Base-by-base conservation (phyloP, 2,113 vertebrate species). In the Otocyon megalotis region DNA sequence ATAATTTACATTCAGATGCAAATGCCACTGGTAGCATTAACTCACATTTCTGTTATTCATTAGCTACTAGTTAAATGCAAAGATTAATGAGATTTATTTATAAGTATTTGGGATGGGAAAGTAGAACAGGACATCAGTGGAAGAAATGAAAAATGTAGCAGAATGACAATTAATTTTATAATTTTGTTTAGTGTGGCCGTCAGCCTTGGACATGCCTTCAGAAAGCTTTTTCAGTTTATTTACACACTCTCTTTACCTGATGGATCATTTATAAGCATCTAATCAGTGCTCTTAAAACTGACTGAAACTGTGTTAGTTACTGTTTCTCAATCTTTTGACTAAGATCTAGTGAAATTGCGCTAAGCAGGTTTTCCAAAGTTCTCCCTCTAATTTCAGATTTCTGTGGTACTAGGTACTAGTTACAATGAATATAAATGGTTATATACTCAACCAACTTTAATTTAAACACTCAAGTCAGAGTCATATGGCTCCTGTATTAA, bases 271-370 rank as follows among this genome's bases (percentile, higher is more conserved):
- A 92, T 89, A 80, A 84, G 12, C 28, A 11, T 81, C 62, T 88
- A 77, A 80, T 93, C 71, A 90, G 50, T 84, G 43, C 26, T 92
- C 94, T 97, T 72, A 65, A 93, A 96, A 69, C 11, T 65, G 54
- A 84, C 58, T 92, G 35, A 81, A 87, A 96, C 88, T 89, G 28
- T 88, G 71, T 69, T 91, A 91, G 85, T 72, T 92, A 76, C 89
- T 30, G 35, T 28, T 93, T 77, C 53, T 96, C 67, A 62, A 43
- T 26, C 54, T 71, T 86, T 79, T 92, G 54, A 32, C 53, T 93
- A 77, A 84, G 32, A 77, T 76, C 37, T 69, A 60, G 17, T 92
- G 69, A 81, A 87, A 95, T 54, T 92, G 13, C 84, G 32, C 43
- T 92, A 85, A 82, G 76, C 26, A 79, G 54, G 43, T 77, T 87